phyloP scores from a whole-genome alignment of 2,113 vertebrate genomes.

The Brienomyrus longianalis region DNA sequence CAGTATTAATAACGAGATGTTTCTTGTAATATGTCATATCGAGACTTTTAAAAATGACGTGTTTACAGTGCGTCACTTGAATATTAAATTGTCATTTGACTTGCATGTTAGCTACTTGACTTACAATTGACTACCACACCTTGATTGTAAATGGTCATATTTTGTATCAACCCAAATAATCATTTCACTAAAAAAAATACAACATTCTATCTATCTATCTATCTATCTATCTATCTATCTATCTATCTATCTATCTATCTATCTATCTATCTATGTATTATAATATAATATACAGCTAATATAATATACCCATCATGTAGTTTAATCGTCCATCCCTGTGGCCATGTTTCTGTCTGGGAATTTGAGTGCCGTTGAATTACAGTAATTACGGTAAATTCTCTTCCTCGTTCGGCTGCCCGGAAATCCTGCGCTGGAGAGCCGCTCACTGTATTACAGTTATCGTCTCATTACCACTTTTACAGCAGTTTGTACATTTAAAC shows the following conservation, averaged over 20 bases:
- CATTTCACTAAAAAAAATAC: neutral
- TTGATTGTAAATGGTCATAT: neutral
- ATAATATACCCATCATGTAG: neutral
- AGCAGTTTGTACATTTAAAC: neutral
- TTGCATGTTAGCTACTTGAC: neutral
- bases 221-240: no score
- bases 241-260: neutral
- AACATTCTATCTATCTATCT: neutral
- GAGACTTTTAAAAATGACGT: neutral
- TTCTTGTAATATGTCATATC: neutral
- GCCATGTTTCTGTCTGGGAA: neutral
- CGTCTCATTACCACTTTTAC: neutral
- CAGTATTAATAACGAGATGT: neutral
- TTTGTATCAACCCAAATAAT: neutral
- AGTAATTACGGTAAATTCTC: constrained; percentile 2
- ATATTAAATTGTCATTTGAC: neutral
- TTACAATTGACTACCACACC: neutral
- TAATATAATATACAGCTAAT: neutral
- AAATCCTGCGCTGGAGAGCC: neutral
- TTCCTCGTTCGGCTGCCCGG: neutral
- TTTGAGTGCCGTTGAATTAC: neutral
- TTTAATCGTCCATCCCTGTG: neutral
- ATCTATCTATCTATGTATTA: no score
- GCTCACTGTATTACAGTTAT: neutral
- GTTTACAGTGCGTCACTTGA: neutral